A percentile compares a stretch with the other conserved stretches of the same genome.
These are phyloP conservation scores for Cyclophora albipunctata DNA, from an alignment of 2,888 invertebrate species.

Conservation along the genomic window DNA sequence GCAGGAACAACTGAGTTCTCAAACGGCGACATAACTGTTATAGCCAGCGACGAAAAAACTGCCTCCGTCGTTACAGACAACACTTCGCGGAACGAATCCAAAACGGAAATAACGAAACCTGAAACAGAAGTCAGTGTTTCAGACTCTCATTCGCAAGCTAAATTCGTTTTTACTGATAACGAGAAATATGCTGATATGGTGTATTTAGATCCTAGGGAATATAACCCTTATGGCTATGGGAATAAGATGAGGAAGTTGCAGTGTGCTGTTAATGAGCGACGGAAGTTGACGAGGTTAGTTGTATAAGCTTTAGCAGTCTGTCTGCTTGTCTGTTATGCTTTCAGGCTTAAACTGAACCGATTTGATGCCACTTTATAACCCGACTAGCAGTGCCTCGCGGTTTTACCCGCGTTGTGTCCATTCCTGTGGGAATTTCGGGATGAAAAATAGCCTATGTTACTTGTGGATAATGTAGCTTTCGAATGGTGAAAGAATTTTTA, in stretches of 20 bases:
- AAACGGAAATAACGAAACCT: conserved; percentile 10
- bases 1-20: conserved; percentile 44
- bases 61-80: conserved; percentile 23
- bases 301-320: too few species aligned
- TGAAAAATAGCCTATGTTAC: too few species aligned
- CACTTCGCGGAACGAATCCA: conserved; percentile 29
- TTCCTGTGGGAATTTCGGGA: too few species aligned
- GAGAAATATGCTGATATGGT: neutral
- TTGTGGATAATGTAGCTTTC: too few species aligned
- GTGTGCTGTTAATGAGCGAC: conserved; percentile 35
- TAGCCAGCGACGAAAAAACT: conserved; percentile 16
- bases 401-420: too few species aligned
- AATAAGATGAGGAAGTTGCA: conserved; percentile 1
- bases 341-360: too few species aligned
- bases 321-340: too few species aligned
- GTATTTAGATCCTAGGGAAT: conserved; percentile 4
- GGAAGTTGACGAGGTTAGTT: conserved; percentile 33
- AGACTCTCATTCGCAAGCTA: neutral
- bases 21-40: conserved; percentile 29
- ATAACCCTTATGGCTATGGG: too few species aligned
- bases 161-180: too few species aligned
- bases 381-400: too few species aligned
- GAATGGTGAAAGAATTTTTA: too few species aligned
- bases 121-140: neutral
- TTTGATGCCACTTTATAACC: too few species aligned